A percentile compares a stretch with the other conserved stretches of the same genome.
Evolutionary conservation across 1,140 invertebrate genomes (phyloP).

Genomic region (Penaeus japonicus): DNA sequence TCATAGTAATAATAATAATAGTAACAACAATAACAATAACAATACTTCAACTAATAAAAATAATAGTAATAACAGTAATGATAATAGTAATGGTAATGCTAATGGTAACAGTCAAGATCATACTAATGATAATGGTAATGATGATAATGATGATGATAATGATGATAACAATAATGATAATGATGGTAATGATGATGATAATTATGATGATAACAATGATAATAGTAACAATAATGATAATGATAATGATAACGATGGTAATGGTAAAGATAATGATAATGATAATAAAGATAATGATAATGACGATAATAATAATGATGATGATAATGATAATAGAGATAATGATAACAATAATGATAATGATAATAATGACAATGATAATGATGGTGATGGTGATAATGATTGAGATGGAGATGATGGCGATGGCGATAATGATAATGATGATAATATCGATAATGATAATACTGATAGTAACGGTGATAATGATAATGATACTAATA

Average conservation of each 20-base stretch:
- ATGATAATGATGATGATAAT: background rate
- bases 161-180: background rate
- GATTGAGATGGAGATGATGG: background rate
- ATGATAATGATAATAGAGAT: background rate
- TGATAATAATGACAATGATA: background rate
- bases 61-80: too few relatives aligned
- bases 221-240: background rate
- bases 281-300: background rate
- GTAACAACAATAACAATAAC: too few relatives aligned
- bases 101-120: too few relatives aligned
- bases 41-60: too few relatives aligned
- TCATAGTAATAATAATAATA: too few relatives aligned
- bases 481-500: background rate
- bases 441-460: background rate
- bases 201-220: background rate
- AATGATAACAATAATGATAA: background rate
- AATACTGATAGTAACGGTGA: background rate
- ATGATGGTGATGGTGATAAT: background rate
- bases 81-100: background rate
- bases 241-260: background rate
- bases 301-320: background rate
- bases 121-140: background rate
- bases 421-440: background rate
- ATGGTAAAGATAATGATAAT: background rate
- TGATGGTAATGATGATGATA: background rate